Conservation (phyloP, 2,888 invertebrate species). For the Seira ritae region DNA sequence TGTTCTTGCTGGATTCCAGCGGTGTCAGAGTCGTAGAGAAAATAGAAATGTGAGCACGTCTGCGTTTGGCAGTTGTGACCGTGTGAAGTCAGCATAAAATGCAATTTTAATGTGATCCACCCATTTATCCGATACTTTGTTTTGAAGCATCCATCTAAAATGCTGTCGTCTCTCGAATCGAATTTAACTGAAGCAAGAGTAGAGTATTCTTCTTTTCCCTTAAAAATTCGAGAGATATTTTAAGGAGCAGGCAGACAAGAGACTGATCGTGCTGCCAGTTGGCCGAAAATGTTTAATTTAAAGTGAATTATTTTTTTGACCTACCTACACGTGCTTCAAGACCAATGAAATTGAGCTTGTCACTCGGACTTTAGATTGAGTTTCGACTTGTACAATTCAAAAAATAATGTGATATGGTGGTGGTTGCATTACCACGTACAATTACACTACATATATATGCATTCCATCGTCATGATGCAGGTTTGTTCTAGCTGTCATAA, state of each 20-base stretch:
- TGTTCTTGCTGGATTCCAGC: background rate
- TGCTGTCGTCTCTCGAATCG: background rate
- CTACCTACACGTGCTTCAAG: conserved; percentile 22
- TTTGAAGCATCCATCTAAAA: background rate
- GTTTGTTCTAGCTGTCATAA: conserved; percentile 8
- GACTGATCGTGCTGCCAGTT: background rate
- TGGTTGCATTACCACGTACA: too few species aligned
- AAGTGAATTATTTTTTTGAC: background rate
- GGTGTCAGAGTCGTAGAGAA: background rate
- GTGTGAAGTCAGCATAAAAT: conserved; percentile 12
- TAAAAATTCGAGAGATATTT: background rate
- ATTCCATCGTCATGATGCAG: background rate
- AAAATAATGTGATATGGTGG: too few species aligned
- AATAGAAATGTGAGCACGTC: background rate
- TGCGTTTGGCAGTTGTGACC: background rate
- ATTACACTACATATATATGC: too few species aligned
- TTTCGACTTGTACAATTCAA: too few species aligned
- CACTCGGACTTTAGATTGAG: too few species aligned
- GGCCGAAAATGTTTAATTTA: background rate
- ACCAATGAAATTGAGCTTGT: background rate
- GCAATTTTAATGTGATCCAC: conserved; percentile 11
- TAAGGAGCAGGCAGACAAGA: background rate
- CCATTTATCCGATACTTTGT: background rate
- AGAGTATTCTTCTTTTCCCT: too few species aligned
- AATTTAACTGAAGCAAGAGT: too few species aligned